A percentile compares a stretch with the other conserved stretches of the same genome.
Evolutionary conservation across 2,113 vertebrate species (phyloP).

Genomic region (Aspiorhynchus laticeps): DNA sequence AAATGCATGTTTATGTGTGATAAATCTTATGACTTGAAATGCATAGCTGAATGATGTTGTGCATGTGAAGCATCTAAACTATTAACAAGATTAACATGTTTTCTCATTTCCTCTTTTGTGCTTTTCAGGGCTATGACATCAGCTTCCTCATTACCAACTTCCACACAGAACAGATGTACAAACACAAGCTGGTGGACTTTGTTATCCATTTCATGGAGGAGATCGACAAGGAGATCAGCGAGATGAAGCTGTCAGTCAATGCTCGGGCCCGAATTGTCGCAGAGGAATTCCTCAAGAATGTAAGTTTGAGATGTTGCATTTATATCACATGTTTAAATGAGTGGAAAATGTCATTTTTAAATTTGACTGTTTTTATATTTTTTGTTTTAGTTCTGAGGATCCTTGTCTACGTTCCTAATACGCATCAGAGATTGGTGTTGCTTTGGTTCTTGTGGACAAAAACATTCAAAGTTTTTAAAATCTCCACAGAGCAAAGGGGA

Average conservation of each 20-base stretch:
- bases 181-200: constrained; percentile 98
- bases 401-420: constrained; percentile 58
- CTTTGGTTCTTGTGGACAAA: constrained; percentile 56
- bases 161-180: constrained; percentile 99
- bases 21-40: background rate
- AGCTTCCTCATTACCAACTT: constrained; percentile 99
- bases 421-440: constrained; percentile 55
- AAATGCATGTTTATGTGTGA: background rate
- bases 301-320: constrained; percentile 65
- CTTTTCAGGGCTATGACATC: constrained; percentile 92
- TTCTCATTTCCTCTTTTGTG: background rate
- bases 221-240: constrained; percentile 98
- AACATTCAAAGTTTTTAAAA: constrained; percentile 46
- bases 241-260: constrained; percentile 98
- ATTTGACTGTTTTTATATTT: constrained; percentile 5
- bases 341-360: background rate
- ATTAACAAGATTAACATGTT: background rate
- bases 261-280: constrained; percentile 95
- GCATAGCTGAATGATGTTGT: background rate
- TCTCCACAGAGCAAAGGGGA: constrained; percentile 48
- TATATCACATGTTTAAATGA: background rate
- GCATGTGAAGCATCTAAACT: background rate
- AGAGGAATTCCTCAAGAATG: constrained; percentile 98
- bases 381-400: constrained; percentile 74
- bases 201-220: constrained; percentile 99